Conservation (phyloP, 2,797 vertebrate genomes). For the Antrozous pallidus region DNA sequence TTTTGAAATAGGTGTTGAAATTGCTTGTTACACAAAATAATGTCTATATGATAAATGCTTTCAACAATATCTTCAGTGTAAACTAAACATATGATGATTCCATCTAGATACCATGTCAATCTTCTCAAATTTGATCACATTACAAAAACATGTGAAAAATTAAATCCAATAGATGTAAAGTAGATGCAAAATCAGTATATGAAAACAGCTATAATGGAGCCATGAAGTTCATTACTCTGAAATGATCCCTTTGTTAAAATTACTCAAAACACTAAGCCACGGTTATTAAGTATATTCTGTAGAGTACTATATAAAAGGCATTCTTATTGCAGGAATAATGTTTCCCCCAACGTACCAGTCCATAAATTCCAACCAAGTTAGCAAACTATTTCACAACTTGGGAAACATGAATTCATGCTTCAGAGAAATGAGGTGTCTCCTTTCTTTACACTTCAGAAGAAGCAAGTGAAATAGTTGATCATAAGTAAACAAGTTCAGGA, state of each 20-base stretch:
- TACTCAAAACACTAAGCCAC: conserved; percentile 77
- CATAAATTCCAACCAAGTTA: conserved; percentile 76
- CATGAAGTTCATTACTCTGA: conserved; percentile 65
- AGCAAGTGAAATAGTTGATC: conserved; percentile 49
- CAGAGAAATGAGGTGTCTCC: conserved; percentile 57
- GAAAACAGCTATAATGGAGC: conserved; percentile 58
- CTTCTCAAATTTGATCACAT: conserved; percentile 23
- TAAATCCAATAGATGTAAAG: conserved; percentile 42
- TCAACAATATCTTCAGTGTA: neutral
- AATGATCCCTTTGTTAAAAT: conserved; percentile 77
- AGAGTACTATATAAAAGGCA: conserved; percentile 65
- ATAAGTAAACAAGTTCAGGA: conserved; percentile 54
- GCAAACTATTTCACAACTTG: conserved; percentile 58
- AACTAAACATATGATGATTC: neutral
- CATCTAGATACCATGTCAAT: neutral
- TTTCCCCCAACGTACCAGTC: conserved; percentile 58
- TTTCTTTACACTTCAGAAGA: conserved; percentile 53
- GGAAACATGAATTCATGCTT: conserved; percentile 69
- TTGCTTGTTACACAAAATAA: neutral
- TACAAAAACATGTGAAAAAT: conserved; percentile 7
- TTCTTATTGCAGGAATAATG: conserved; percentile 66
- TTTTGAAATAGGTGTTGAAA: neutral
- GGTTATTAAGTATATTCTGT: conserved; percentile 78
- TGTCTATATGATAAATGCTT: neutral
- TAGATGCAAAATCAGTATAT: conserved; percentile 52